Percentiles rank a stretch among this genome's conserved stretches.
phyloP scores from a whole-genome alignment of 1,140 invertebrate genomes.

The Bacillus rossius region DNA sequence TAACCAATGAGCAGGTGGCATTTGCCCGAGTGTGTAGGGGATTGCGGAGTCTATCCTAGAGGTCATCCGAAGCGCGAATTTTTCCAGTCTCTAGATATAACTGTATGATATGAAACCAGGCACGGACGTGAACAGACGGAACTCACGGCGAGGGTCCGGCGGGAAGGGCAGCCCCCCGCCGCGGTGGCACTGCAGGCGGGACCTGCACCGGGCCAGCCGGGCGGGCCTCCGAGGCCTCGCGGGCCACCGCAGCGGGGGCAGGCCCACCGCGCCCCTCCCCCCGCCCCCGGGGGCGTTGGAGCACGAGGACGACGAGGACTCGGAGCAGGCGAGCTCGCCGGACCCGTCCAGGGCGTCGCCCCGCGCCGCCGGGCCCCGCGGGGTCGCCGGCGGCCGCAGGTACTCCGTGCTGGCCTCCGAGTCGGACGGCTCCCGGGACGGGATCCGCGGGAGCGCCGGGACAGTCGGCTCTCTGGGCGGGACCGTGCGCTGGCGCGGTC shows the following conservation, averaged over 20 bases:
- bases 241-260: not conserved
- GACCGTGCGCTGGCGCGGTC: constrained; percentile 24
- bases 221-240: not conserved
- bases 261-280: too few relatives aligned
- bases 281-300: not conserved
- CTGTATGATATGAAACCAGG: too few relatives aligned
- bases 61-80: too few relatives aligned
- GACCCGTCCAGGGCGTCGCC: not conserved
- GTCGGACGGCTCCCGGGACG: not conserved
- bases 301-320: not conserved
- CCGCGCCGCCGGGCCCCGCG: not conserved
- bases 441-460: not conserved
- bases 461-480: not conserved
- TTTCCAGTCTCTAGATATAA: too few relatives aligned
- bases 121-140: too few relatives aligned
- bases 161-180: too few relatives aligned
- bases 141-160: too few relatives aligned
- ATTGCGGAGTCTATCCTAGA: too few relatives aligned
- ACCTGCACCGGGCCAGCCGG: not conserved
- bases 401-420: not conserved
- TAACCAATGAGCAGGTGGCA: too few relatives aligned
- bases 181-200: not conserved
- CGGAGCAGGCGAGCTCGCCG: constrained; percentile 3
- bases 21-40: too few relatives aligned
- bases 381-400: not conserved